These are phyloP conservation scores for Monodelphis domestica DNA, from an alignment of 2,797 vertebrate species.

Conservation along the genomic window DNA sequence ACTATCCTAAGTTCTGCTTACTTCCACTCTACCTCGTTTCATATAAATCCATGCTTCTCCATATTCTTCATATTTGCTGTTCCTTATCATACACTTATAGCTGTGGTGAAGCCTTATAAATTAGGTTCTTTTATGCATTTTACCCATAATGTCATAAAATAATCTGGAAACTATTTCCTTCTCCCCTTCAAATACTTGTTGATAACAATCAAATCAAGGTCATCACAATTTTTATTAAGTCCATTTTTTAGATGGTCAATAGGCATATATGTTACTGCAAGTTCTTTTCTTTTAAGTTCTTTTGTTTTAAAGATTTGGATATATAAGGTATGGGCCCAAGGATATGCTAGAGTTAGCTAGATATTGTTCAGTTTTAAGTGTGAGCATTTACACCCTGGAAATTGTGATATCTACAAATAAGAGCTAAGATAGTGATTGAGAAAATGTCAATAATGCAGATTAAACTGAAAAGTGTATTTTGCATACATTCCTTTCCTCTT, in stretches of 20 bases:
- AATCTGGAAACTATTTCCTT: background rate
- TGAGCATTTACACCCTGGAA: background rate
- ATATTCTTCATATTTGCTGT: background rate
- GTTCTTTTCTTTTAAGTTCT: background rate
- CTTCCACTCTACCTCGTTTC: background rate
- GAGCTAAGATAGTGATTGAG: background rate
- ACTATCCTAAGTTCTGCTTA: background rate
- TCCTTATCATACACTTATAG: too few species aligned
- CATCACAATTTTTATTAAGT: background rate
- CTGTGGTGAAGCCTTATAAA: too few species aligned
- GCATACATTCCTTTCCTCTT: background rate
- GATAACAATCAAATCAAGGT: background rate
- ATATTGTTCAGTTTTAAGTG: background rate
- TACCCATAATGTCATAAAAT: background rate
- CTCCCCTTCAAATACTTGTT: background rate
- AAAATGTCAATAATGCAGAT: background rate
- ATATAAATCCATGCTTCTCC: background rate
- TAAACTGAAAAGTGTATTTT: background rate
- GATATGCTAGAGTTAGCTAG: background rate
- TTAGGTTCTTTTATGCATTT: background rate
- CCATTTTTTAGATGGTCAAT: background rate
- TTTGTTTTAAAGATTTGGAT: background rate
- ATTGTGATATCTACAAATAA: background rate
- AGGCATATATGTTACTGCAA: background rate
- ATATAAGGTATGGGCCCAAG: background rate